These are phyloP conservation scores for Tor tambroides DNA, from an alignment of 2,113 vertebrate genomes.

Conservation along the genomic window DNA sequence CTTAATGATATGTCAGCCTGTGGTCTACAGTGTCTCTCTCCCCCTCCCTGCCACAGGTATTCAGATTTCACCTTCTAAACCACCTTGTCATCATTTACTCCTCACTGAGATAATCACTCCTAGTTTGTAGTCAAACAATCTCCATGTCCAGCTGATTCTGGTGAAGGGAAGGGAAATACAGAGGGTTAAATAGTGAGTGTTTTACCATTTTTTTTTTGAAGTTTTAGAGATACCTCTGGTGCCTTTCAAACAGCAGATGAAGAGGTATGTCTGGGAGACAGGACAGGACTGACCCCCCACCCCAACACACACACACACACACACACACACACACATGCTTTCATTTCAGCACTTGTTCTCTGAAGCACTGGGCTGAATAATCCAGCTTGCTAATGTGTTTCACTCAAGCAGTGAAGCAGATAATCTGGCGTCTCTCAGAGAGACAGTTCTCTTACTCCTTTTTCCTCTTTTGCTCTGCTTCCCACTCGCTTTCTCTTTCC, in stretches of 20 bases:
- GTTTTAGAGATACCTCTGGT: neutral
- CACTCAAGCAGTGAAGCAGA: slow-evolving; percentile 72
- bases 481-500: neutral
- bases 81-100: slow-evolving; percentile 29
- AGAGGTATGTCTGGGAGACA: neutral
- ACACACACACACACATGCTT: slow-evolving; percentile 42
- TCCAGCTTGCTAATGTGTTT: slow-evolving; percentile 74
- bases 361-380: slow-evolving; percentile 74
- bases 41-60: slow-evolving; percentile 31
- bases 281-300: neutral
- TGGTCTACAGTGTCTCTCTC: slow-evolving; percentile 20
- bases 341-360: slow-evolving; percentile 58
- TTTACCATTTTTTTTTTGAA: neutral
- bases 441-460: slow-evolving; percentile 45
- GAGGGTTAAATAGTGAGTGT: neutral
- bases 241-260: neutral
- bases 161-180: neutral
- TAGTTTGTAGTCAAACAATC: slow-evolving; percentile 6
- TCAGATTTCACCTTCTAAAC: slow-evolving; percentile 43
- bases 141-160: neutral
- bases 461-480: neutral
- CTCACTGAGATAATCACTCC: slow-evolving; percentile 2
- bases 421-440: slow-evolving; percentile 72
- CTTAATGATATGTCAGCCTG: slow-evolving; percentile 37
- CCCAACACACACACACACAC: slow-evolving; percentile 12